phyloP scores from a whole-genome alignment of 1,140 invertebrate genomes.

The Periplaneta americana region DNA sequence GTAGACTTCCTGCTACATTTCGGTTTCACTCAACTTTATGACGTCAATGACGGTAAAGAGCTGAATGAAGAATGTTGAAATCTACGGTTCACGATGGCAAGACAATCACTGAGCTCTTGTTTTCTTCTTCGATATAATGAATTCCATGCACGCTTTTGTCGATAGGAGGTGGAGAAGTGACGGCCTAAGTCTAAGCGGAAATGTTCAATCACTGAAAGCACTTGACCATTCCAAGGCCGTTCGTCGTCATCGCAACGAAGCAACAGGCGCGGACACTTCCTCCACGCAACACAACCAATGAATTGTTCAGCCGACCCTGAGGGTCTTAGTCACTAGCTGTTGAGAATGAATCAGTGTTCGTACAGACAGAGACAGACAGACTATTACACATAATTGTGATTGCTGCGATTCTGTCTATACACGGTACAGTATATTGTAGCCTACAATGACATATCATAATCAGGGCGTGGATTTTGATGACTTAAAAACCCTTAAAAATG shows the following conservation, averaged over 20 bases:
- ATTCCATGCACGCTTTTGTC: background rate
- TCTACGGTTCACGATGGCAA: background rate
- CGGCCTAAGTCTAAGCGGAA: background rate
- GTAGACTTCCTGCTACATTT: background rate
- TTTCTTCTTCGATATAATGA: background rate
- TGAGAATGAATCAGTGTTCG: background rate
- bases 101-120: background rate
- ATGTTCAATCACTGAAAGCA: background rate
- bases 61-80: background rate
- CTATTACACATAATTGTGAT: too few relatives aligned
- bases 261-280: background rate
- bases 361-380: too few relatives aligned
- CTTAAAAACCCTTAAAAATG: too few relatives aligned
- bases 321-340: background rate
- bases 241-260: too few relatives aligned
- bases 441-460: too few relatives aligned
- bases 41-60: background rate
- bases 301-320: too few relatives aligned
- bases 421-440: too few relatives aligned
- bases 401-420: too few relatives aligned
- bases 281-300: background rate
- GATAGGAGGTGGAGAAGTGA: background rate
- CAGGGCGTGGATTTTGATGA: too few relatives aligned
- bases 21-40: background rate
- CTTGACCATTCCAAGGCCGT: conserved; percentile 2